Percentiles rank a stretch among this genome's conserved stretches.
Evolutionary conservation across 2,113 vertebrate genomes (phyloP).

Genomic region (Lates calcarifer): DNA sequence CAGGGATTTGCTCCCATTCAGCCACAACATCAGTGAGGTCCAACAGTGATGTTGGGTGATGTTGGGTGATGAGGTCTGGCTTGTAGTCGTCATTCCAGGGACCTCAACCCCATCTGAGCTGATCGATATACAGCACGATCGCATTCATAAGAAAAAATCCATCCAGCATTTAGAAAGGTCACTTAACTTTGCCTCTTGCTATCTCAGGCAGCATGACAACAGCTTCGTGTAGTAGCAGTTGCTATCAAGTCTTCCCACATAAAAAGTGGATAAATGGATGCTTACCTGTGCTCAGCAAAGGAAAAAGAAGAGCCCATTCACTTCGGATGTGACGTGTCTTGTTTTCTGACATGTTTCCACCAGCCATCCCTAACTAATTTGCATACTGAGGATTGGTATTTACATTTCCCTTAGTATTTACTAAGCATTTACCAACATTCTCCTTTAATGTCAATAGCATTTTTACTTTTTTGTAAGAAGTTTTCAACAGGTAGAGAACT

Average conservation of each 20-base stretch:
- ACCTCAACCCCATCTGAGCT: neutral
- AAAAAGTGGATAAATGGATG: no score
- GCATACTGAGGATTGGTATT: no score
- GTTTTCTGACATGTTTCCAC: no score
- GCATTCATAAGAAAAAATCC: neutral
- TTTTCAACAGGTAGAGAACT: neutral
- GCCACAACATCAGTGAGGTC: neutral
- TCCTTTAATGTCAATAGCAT: neutral
- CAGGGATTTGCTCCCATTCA: neutral
- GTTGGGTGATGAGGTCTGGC: neutral
- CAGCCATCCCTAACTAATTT: no score
- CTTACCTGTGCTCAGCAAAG: no score
- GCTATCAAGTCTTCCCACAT: neutral
- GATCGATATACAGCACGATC: neutral
- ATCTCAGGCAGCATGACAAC: neutral
- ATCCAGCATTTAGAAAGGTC: neutral
- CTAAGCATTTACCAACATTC: neutral
- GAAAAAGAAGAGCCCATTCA: no score
- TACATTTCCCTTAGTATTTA: no score
- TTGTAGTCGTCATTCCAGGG: neutral
- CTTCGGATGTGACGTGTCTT: no score
- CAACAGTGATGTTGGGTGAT: neutral
- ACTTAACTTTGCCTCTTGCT: neutral
- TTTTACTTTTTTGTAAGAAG: constrained; percentile 1
- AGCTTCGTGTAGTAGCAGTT: neutral